These are phyloP conservation scores for Acanthiza pusilla DNA, from an alignment of 2,797 vertebrate genomes.

Conservation along the genomic window DNA sequence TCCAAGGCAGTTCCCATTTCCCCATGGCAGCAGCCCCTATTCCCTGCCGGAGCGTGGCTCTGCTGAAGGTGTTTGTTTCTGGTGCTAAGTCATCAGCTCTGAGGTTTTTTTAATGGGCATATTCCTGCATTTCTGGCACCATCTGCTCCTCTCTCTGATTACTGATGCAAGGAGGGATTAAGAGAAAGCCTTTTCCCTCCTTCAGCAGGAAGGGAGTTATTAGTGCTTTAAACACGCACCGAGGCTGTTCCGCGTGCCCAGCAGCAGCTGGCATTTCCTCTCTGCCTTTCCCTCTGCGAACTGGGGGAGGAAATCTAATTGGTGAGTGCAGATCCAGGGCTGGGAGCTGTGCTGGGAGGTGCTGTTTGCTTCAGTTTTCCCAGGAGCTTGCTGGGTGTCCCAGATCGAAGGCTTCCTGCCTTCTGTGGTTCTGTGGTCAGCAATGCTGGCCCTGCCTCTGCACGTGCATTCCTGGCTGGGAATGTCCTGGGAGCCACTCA, in stretches of 20 bases:
- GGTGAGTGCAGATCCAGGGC: background rate
- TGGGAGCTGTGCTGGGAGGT: background rate
- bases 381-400: background rate
- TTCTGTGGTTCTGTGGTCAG: background rate
- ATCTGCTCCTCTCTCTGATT: slow-evolving; percentile 52
- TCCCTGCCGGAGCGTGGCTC: background rate
- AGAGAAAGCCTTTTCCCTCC: slow-evolving; percentile 23
- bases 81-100: background rate
- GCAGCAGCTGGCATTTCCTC: slow-evolving; percentile 39
- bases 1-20: background rate
- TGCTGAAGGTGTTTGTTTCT: background rate
- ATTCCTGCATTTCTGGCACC: slow-evolving; percentile 44
- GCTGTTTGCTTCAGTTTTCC: background rate
- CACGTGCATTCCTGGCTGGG: accelerated
- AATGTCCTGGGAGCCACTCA: accelerated
- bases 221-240: background rate
- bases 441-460: background rate
- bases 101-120: slow-evolving; percentile 25
- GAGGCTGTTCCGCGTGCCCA: background rate
- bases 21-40: background rate
- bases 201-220: slow-evolving; percentile 46
- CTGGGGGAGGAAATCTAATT: background rate
- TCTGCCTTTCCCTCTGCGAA: background rate
- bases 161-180: slow-evolving; percentile 46
- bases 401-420: background rate